These are phyloP conservation scores for Aphelocoma californica DNA, from an alignment of 2,797 vertebrate genomes.

Conservation along the genomic window DNA sequence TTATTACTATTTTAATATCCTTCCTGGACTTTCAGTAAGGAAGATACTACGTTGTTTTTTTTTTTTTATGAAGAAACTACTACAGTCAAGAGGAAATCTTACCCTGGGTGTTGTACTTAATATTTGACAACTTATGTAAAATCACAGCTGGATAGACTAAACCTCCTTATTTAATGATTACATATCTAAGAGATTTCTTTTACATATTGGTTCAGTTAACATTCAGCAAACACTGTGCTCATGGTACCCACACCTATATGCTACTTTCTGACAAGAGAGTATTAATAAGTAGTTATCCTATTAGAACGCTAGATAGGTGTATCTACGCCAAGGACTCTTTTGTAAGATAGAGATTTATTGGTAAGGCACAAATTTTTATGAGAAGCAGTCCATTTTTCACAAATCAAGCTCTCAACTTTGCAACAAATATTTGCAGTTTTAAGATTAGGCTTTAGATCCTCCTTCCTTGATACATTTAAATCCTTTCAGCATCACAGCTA, in stretches of 20 bases:
- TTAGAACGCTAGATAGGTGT: neutral
- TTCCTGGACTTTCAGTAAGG: neutral
- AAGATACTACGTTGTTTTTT: neutral
- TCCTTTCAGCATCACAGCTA: neutral
- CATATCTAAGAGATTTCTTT: constrained; percentile 50
- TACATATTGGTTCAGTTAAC: constrained; percentile 14
- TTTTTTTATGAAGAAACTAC: neutral
- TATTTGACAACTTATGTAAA: constrained; percentile 30
- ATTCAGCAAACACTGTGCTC: neutral
- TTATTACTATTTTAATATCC: neutral
- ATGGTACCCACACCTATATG: neutral
- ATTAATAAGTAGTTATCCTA: neutral
- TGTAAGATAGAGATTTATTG: neutral
- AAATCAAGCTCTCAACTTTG: neutral
- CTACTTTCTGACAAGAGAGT: constrained; percentile 29
- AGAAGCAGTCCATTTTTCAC: neutral
- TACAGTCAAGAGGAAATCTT: neutral
- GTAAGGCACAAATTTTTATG: neutral
- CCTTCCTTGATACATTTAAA: neutral
- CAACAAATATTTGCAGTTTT: neutral
- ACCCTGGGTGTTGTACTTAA: neutral
- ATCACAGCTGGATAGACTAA: constrained; percentile 12
- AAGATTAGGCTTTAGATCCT: neutral
- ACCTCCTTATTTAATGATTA: constrained; percentile 35
- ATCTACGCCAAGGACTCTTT: neutral